Percentiles rank a stretch among this genome's conserved stretches.
phyloP scores from a whole-genome alignment of 2,888 invertebrate species.

The Baccha elongata region DNA sequence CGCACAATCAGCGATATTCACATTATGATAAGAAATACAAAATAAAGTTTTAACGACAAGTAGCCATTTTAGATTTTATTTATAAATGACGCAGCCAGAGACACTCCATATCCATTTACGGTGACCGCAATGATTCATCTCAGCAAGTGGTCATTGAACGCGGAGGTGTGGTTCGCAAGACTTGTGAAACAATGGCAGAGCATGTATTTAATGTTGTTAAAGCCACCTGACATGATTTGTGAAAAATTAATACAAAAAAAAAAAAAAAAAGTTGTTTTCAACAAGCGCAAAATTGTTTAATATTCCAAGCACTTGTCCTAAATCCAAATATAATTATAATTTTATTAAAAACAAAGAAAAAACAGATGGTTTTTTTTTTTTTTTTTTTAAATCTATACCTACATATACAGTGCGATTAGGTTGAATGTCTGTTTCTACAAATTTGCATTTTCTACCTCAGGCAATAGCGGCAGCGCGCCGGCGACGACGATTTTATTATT shows the following conservation, averaged over 20 bases:
- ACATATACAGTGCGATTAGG: conserved; percentile 63
- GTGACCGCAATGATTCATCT: conserved; percentile 56
- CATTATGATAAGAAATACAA: conserved; percentile 25
- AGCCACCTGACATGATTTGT: conserved; percentile 58
- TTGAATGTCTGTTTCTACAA: conserved; percentile 64
- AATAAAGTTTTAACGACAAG: conserved; percentile 20
- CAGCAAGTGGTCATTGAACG: conserved; percentile 68
- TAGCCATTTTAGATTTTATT: conserved; percentile 29
- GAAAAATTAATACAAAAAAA: not conserved
- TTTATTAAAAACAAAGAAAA: conserved; percentile 49
- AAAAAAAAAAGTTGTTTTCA: conserved; percentile 9
- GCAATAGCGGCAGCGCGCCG: conserved; percentile 12
- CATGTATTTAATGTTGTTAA: conserved; percentile 8
- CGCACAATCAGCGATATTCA: conserved; percentile 16
- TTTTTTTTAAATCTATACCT: conserved; percentile 25
- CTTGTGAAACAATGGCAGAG: conserved; percentile 4
- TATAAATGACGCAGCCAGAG: conserved; percentile 16
- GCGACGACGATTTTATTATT: conserved; percentile 21
- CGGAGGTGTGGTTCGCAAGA: conserved; percentile 56
- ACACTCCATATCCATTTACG: conserved; percentile 14
- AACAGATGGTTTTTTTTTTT: conserved; percentile 34
- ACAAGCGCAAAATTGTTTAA: conserved; percentile 12
- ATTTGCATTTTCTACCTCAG: conserved; percentile 52
- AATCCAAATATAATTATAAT: conserved; percentile 22
- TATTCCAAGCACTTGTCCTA: conserved; percentile 56